Percentiles rank a stretch among this genome's conserved stretches.
These are phyloP conservation scores for Periplaneta americana DNA, from an alignment of 1,140 invertebrate species.

Conservation along the genomic window DNA sequence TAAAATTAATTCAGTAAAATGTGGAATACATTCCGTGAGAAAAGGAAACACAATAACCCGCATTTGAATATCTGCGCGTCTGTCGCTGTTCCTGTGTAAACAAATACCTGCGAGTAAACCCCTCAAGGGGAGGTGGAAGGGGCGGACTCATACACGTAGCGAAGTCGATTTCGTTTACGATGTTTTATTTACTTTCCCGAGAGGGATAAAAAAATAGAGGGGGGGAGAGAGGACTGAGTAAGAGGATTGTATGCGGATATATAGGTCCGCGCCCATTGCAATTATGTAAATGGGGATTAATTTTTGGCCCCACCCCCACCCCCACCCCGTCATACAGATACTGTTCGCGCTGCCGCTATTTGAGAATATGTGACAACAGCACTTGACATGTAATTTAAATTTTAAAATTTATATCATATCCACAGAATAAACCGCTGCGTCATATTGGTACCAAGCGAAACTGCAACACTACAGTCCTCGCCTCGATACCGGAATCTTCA, in stretches of 20 bases:
- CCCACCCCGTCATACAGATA: too few species aligned
- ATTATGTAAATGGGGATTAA: neutral
- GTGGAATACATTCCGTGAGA: neutral
- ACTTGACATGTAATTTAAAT: neutral
- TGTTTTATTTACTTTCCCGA: neutral
- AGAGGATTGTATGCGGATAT: too few species aligned
- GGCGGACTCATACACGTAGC: neutral
- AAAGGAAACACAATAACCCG: neutral
- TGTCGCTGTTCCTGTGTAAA: neutral
- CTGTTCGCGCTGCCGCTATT: neutral
- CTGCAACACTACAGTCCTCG: neutral
- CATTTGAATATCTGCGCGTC: neutral
- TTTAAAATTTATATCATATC: neutral
- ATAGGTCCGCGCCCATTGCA: too few species aligned
- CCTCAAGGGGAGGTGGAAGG: neutral
- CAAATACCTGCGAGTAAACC: neutral
- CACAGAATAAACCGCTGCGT: neutral
- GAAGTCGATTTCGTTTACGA: neutral
- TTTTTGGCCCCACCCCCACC: too few species aligned
- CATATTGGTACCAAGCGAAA: neutral
- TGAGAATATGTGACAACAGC: neutral
- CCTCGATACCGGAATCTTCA: too few species aligned
- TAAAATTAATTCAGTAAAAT: neutral
- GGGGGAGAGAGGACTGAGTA: neutral
- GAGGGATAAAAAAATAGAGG: neutral